These are phyloP conservation scores for Meghimatium bilineatum DNA, from an alignment of 2,888 invertebrate genomes.

Conservation along the genomic window DNA sequence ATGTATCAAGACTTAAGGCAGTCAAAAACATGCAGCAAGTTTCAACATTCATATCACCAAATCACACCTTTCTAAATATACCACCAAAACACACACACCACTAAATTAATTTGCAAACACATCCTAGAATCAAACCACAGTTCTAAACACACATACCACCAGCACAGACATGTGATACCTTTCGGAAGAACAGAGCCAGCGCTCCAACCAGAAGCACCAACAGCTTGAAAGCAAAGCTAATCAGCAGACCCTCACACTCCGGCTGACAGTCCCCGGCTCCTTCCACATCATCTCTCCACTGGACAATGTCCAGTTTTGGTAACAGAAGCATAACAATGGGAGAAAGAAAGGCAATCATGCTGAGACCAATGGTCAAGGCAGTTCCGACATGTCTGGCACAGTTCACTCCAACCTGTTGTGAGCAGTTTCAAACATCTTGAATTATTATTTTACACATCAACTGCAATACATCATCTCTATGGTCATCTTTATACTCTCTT, in stretches of 20 bases:
- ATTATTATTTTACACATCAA: too few relatives aligned
- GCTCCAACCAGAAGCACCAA: conserved; percentile 91
- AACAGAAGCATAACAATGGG: conserved; percentile 96
- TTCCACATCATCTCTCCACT: conserved; percentile 63
- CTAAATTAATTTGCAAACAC: neutral
- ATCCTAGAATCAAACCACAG: neutral
- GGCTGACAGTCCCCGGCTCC: conserved; percentile 59
- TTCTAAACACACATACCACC: neutral
- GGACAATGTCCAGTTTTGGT: conserved; percentile 87
- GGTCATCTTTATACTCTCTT: too few relatives aligned
- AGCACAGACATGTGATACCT: conserved; percentile 19
- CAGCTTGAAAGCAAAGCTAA: conserved; percentile 93
- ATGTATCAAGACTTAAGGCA: too few relatives aligned
- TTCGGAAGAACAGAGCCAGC: conserved; percentile 90
- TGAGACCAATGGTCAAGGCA: conserved; percentile 86
- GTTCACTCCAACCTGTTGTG: conserved; percentile 63
- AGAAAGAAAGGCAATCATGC: conserved; percentile 90
- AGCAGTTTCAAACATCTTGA: too few relatives aligned
- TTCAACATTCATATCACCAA: neutral
- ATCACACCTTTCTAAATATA: too few relatives aligned
- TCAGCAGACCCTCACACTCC: conserved; percentile 87
- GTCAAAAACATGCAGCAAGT: too few relatives aligned
- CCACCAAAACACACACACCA: too few relatives aligned
- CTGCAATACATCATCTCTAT: too few relatives aligned
- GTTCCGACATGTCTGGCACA: conserved; percentile 85